Conservation (phyloP, 2,113 vertebrate species). For the Oreocharis arfaki region DNA sequence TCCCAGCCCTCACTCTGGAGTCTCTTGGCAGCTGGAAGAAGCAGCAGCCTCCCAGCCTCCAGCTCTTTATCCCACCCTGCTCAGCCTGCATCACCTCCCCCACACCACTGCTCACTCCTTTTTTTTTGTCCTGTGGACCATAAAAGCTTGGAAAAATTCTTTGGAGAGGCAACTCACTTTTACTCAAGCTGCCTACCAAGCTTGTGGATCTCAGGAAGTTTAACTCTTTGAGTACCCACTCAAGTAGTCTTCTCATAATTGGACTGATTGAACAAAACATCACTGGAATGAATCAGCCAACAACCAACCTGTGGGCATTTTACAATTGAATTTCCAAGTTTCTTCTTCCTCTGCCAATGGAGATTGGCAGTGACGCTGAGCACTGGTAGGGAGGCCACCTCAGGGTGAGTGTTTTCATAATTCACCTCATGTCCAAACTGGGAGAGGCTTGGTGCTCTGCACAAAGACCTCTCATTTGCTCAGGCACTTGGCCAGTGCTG, state of each 20-base stretch:
- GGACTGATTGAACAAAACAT: neutral
- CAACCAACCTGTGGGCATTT: neutral
- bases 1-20: neutral
- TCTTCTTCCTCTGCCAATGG: neutral
- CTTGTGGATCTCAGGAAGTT: neutral
- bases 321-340: neutral
- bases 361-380: neutral
- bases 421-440: neutral
- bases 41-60: neutral
- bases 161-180: neutral
- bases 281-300: neutral
- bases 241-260: neutral
- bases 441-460: neutral
- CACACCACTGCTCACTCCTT: rapidly evolving
- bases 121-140: neutral
- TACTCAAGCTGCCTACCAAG: neutral
- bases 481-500: neutral
- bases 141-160: neutral
- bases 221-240: neutral
- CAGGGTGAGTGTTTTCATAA: neutral
- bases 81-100: neutral
- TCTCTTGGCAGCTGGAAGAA: neutral
- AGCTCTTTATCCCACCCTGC: neutral
- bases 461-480: neutral
- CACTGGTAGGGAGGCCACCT: neutral